Evolutionary conservation across 2,113 vertebrate species (phyloP).

Genomic region (Mirza zaza): DNA sequence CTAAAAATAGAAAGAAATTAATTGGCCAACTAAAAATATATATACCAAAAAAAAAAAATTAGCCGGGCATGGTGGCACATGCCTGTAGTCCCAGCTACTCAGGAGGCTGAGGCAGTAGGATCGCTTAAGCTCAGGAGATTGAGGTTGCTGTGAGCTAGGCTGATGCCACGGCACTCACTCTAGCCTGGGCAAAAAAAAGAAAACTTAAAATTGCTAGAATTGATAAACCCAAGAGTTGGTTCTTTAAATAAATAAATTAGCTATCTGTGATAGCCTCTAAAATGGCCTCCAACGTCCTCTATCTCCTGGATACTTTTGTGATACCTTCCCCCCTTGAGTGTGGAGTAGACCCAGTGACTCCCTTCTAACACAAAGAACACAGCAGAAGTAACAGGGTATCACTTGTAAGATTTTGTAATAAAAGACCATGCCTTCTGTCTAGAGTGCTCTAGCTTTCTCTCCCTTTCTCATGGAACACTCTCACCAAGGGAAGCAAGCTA

Average conservation of each 20-base stretch:
- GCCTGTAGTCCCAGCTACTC: too few relatives aligned
- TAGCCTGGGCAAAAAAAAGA: too few relatives aligned
- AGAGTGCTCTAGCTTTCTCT: neutral
- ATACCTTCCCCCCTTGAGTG: neutral
- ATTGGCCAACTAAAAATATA: too few relatives aligned
- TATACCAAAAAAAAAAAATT: too few relatives aligned
- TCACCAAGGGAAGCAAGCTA: neutral
- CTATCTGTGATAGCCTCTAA: neutral
- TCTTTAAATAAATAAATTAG: slow-evolving; percentile 36
- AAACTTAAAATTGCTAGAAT: neutral
- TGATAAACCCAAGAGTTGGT: neutral
- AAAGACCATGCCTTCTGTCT: neutral
- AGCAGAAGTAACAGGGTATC: neutral
- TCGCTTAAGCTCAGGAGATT: too few relatives aligned
- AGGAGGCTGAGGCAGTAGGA: too few relatives aligned
- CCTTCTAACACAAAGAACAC: neutral
- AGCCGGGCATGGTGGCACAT: too few relatives aligned
- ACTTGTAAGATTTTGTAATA: neutral
- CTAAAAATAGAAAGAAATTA: too few relatives aligned
- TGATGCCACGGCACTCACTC: too few relatives aligned
- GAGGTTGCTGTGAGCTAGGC: too few relatives aligned
- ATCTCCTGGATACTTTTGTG: neutral
- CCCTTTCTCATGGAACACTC: neutral
- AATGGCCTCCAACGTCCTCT: neutral
- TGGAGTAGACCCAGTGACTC: neutral